phyloP scores from a whole-genome alignment of 2,797 vertebrate genomes.

The Sebastes kiyomatsui region DNA sequence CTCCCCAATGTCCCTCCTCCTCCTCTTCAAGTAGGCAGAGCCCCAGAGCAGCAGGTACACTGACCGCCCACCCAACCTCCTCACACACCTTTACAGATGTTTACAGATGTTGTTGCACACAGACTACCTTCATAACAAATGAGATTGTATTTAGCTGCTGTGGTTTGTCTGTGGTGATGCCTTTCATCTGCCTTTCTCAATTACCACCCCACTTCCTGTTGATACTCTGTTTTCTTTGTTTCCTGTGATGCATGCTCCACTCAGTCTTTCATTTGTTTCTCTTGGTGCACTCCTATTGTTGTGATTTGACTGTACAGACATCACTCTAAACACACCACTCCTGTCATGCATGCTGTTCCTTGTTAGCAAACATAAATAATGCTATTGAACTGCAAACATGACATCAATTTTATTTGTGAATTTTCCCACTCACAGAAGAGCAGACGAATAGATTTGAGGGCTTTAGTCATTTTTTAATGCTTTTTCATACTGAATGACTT shows the following conservation, averaged over 20 bases:
- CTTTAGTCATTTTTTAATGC: no score
- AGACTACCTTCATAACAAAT: not conserved
- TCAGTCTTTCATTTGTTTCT: not conserved
- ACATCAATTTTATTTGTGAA: not conserved
- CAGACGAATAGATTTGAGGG: no score
- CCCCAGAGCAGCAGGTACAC: slow-evolving; percentile 94
- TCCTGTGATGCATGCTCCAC: slow-evolving; percentile 1
- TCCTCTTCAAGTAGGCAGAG: slow-evolving; percentile 84
- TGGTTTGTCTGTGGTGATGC: not conserved
- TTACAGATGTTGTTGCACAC: not conserved
- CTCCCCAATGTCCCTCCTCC: slow-evolving; percentile 92
- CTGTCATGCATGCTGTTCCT: not conserved
- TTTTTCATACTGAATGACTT: no score
- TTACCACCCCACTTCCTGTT: not conserved
- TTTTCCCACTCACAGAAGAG: not conserved
- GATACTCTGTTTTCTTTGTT: not conserved
- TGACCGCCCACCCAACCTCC: slow-evolving; percentile 12
- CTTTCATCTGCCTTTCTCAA: not conserved
- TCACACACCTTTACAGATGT: not conserved
- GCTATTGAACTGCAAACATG: no score
- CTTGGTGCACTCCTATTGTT: not conserved
- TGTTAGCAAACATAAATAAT: not conserved
- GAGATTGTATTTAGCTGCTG: not conserved
- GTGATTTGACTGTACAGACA: not conserved
- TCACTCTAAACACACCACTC: not conserved